Base-by-base conservation (phyloP, 2,113 vertebrate genomes). In the Sinocyclocheilus anshuiensis region DNA sequence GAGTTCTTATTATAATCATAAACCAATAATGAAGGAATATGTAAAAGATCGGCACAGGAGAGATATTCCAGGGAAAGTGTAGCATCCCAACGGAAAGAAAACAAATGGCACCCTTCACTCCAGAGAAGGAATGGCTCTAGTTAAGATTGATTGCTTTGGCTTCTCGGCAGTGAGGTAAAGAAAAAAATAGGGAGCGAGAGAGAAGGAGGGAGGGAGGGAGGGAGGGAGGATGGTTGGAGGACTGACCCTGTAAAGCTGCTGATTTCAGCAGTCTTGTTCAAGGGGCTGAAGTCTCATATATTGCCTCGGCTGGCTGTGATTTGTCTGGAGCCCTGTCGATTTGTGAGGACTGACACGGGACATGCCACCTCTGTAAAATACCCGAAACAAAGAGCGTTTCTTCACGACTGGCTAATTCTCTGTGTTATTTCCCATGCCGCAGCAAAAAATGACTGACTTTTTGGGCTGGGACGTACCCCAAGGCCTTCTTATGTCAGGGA, bases 31-130 rank as follows among this genome's bases (percentile, higher is more conserved):
- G 57, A 84, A 75, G 22, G 77, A 86, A 88, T 83, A 87, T 90
- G 88, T 89, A 90, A 85, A 86, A 77, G 74, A 83, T 65, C 16
- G 50, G 84, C 59, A 78, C 77, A 71, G n/a, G 65, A 81, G 57
- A 82, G 71, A 77, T 67, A 48, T 69, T 65, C 81, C 67, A 76
- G 71, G 72, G 79, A 87, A 90, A 89, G 89, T 78, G 67, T 67
- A 88, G 83, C 87, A 88, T 88, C 86, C 59, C 67, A 59, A 84
- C 87, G 91, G 83, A 81, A 81, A 81, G 88, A 90, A 91, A 90
- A 93, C 90, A 92, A 94, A 93, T 92, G 88, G 90, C 86, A 89
- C 65, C 86, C 88, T 90, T 92, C 92, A 90, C 83, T 90, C 55
- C 61, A 75, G 88, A 81, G 87, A 88, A 91, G 88, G 85, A 92